Percentiles rank a stretch among this genome's conserved stretches.
Conservation (phyloP, 2,888 invertebrate species). For the Dynastes grantii region DNA sequence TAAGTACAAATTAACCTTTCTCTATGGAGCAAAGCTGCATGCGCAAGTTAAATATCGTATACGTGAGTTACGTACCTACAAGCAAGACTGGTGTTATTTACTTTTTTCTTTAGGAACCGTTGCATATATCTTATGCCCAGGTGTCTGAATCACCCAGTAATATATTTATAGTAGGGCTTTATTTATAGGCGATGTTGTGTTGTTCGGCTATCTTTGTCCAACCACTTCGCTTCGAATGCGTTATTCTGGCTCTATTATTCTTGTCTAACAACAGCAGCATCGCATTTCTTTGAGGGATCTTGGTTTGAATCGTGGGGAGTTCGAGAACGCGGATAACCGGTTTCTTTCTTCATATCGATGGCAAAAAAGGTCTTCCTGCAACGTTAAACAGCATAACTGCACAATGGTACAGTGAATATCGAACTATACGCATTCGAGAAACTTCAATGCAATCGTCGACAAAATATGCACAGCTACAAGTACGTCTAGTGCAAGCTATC, state of each 20-base stretch:
- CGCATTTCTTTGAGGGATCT: constrained; percentile 5
- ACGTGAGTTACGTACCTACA: neutral
- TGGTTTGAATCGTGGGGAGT: constrained; percentile 16
- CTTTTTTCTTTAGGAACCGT: constrained; percentile 1
- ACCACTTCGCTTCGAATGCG: neutral
- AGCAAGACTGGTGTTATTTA: constrained; percentile 2
- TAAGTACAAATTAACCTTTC: constrained; percentile 26
- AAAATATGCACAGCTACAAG: neutral
- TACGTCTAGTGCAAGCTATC: no score
- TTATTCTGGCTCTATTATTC: neutral
- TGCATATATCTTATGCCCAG: constrained; percentile 38
- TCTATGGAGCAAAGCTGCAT: neutral
- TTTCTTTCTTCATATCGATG: constrained; percentile 22
- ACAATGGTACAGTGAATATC: neutral
- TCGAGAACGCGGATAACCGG: constrained; percentile 30
- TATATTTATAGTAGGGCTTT: constrained; percentile 46
- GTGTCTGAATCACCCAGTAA: constrained; percentile 42
- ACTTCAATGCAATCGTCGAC: neutral
- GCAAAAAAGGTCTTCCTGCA: constrained; percentile 28
- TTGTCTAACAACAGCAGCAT: neutral
- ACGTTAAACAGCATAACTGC: neutral
- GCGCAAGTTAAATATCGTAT: neutral
- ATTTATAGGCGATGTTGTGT: constrained; percentile 43
- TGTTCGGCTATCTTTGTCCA: constrained; percentile 12
- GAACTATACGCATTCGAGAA: constrained; percentile 2